These are phyloP conservation scores for Cyprinella venusta DNA, from an alignment of 2,797 vertebrate species.

Conservation along the genomic window DNA sequence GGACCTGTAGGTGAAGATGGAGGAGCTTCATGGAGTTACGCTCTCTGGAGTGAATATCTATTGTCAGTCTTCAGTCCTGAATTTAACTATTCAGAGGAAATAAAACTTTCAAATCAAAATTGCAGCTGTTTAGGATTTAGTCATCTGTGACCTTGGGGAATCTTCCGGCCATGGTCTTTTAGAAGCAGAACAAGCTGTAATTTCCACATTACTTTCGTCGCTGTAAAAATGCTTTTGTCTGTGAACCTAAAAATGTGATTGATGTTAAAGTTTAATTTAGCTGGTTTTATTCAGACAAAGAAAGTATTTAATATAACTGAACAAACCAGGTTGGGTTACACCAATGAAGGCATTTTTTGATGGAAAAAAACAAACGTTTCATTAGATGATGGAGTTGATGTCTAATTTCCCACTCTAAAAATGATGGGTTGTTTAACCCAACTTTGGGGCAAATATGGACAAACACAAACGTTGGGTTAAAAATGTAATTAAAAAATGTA, in stretches of 20 bases:
- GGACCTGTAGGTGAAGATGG: slow-evolving; percentile 51
- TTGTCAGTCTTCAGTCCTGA: slow-evolving; percentile 1
- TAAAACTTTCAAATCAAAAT: neutral
- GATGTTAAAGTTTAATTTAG: neutral
- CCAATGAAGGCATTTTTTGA: neutral
- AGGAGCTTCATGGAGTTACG: slow-evolving; percentile 23
- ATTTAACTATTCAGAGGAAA: neutral
- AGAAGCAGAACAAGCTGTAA: slow-evolving; percentile 4
- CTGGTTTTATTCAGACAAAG: neutral
- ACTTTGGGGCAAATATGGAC: no score
- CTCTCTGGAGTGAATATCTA: neutral
- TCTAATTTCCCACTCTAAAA: neutral
- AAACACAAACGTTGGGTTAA: no score
- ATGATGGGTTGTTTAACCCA: no score
- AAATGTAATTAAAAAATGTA: no score
- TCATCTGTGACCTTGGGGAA: slow-evolving; percentile 11
- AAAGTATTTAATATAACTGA: neutral
- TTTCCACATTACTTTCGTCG: neutral
- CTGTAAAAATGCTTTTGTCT: neutral
- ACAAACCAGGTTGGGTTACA: neutral
- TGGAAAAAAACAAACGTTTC: neutral
- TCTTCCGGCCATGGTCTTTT: neutral
- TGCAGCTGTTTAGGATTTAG: neutral
- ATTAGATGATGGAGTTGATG: neutral
- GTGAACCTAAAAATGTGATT: neutral